A percentile compares a stretch with the other conserved stretches of the same genome.
Evolutionary conservation across 2,888 invertebrate genomes (phyloP).

Genomic region (Spilarctia lutea): DNA sequence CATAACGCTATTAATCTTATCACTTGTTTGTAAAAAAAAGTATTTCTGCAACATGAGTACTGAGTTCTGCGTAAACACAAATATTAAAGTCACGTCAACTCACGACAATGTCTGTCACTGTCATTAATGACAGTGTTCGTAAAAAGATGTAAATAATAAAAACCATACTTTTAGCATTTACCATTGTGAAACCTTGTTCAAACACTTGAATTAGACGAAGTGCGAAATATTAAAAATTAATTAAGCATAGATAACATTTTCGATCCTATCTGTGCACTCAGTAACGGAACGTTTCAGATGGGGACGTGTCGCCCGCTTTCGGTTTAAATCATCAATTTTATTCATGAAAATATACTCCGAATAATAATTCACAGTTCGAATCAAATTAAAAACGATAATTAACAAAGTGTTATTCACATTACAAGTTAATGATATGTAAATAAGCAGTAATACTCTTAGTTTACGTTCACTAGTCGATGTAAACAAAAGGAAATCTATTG

Average conservation of each 20-base stretch:
- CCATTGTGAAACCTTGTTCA: slow-evolving; percentile 30
- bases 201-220: slow-evolving; percentile 18
- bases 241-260: slow-evolving; percentile 8
- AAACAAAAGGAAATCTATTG: slow-evolving; percentile 62
- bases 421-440: slow-evolving; percentile 26
- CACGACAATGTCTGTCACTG: not conserved
- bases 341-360: not conserved
- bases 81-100: not conserved
- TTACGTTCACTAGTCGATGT: slow-evolving; percentile 39
- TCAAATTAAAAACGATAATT: slow-evolving; percentile 4
- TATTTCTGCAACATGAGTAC: not conserved
- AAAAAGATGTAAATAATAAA: slow-evolving; percentile 11
- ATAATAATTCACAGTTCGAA: not conserved
- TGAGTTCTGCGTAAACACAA: not conserved
- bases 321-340: slow-evolving; percentile 35
- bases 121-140: not conserved
- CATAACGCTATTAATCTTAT: no score
- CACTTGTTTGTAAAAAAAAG: no score
- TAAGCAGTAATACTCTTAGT: slow-evolving; percentile 22
- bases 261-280: slow-evolving; percentile 8
- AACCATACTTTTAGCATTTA: slow-evolving; percentile 35
- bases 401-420: slow-evolving; percentile 8
- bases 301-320: slow-evolving; percentile 43
- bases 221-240: slow-evolving; percentile 38
- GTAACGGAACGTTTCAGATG: slow-evolving; percentile 32